These are phyloP conservation scores for Pseudomyrmex cubaensis DNA, from an alignment of 1,140 invertebrate genomes.

Conservation along the genomic window DNA sequence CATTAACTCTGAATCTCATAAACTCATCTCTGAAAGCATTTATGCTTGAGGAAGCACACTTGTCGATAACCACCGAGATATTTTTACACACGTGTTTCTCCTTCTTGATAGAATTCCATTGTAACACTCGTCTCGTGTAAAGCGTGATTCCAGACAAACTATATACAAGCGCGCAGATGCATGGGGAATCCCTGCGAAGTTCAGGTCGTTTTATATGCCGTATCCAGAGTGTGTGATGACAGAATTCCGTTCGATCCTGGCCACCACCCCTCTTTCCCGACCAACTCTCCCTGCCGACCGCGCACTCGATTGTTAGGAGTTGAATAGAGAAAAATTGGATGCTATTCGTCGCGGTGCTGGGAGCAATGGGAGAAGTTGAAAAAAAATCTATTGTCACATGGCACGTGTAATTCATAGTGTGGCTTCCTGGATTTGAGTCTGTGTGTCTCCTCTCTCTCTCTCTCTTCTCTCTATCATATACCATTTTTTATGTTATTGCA, in stretches of 20 bases:
- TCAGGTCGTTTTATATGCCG: conserved; percentile 64
- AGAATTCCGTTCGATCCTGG: conserved; percentile 67
- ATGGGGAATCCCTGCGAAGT: conserved; percentile 36
- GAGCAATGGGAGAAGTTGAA: conserved; percentile 51
- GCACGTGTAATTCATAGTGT: conserved; percentile 75
- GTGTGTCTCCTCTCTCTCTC: background rate
- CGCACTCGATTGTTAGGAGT: conserved; percentile 66
- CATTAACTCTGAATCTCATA: too few relatives aligned
- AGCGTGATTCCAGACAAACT: conserved; percentile 56
- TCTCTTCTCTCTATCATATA: conserved; percentile 21
- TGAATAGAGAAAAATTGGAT: conserved; percentile 76
- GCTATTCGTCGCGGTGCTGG: conserved; percentile 60
- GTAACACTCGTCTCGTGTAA: background rate
- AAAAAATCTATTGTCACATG: conserved; percentile 70
- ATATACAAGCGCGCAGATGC: background rate
- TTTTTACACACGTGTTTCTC: conserved; percentile 7
- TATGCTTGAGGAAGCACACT: too few relatives aligned
- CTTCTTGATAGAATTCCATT: conserved; percentile 40
- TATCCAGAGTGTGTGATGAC: conserved; percentile 61
- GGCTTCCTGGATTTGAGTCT: conserved; percentile 64
- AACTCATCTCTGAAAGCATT: too few relatives aligned
- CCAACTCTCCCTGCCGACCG: conserved; percentile 23
- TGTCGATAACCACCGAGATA: background rate
- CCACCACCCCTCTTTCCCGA: background rate
- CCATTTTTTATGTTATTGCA: conserved; percentile 68